Percentiles rank a stretch among this genome's conserved stretches.
Evolutionary conservation across 2,888 invertebrate species (phyloP).

Genomic region (Eupithecia vulgata): DNA sequence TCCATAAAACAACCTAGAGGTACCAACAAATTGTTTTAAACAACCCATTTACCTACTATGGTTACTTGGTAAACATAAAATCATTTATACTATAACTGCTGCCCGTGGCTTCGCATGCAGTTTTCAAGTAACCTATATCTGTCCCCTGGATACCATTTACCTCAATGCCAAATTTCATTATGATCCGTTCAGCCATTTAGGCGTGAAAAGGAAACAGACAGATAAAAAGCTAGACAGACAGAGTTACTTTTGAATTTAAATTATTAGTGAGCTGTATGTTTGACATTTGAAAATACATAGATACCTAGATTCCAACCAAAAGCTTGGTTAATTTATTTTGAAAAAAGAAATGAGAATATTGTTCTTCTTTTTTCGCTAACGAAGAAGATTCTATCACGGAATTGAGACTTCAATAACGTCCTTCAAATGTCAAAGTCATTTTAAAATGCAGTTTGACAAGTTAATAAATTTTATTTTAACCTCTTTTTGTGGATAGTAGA

Average conservation of each 20-base stretch:
- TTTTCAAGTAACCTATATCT: too few species aligned
- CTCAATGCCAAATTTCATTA: too few species aligned
- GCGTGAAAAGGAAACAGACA: too few species aligned
- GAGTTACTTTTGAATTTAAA: too few species aligned
- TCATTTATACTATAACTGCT: too few species aligned
- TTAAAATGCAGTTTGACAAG: background rate
- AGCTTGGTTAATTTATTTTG: background rate
- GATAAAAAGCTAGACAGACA: too few species aligned
- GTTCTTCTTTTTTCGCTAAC: background rate
- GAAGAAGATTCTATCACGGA: slow-evolving; percentile 1
- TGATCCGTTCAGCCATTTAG: too few species aligned
- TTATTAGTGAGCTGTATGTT: too few species aligned
- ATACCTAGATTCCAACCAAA: background rate
- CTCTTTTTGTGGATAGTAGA: background rate
- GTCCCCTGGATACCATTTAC: too few species aligned
- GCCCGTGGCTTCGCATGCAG: too few species aligned
- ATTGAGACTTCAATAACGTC: slow-evolving; percentile 19
- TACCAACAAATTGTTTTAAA: background rate
- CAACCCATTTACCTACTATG: background rate
- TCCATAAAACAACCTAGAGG: too few species aligned
- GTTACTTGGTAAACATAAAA: too few species aligned
- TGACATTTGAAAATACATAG: background rate
- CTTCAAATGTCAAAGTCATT: slow-evolving; percentile 24
- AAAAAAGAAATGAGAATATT: background rate
- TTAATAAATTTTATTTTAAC: background rate